Conservation (phyloP, 2,797 vertebrate genomes). For the Vespertilio murinus region DNA sequence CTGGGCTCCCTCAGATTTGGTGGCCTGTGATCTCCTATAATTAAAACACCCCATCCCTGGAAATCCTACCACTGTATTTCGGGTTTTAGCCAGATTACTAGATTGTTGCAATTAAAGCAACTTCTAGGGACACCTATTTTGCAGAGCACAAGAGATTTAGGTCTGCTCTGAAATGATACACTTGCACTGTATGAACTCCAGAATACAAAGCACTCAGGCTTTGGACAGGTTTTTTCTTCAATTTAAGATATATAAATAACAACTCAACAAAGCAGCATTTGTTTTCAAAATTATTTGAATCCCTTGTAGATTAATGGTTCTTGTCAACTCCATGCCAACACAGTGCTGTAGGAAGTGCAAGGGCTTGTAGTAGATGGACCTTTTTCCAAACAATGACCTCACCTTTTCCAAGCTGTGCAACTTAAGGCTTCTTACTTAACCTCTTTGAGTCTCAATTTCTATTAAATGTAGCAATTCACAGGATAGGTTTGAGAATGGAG, state of each 20-base stretch:
- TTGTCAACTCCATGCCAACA: background rate
- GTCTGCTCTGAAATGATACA: background rate
- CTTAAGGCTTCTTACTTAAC: background rate
- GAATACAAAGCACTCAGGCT: background rate
- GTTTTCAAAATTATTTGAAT: background rate
- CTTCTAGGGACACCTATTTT: slow-evolving; percentile 16
- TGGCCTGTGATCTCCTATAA: background rate
- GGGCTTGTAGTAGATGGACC: background rate
- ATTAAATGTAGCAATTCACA: background rate
- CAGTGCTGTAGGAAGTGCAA: background rate
- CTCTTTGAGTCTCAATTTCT: slow-evolving; percentile 1
- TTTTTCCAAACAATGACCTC: background rate
- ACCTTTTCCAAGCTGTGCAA: background rate
- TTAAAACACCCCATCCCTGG: background rate
- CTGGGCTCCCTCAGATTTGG: background rate
- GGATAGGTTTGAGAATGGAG: background rate
- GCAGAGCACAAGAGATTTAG: background rate
- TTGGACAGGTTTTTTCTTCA: background rate
- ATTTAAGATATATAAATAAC: background rate
- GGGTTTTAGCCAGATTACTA: background rate
- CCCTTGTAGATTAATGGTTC: background rate
- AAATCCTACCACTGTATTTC: background rate
- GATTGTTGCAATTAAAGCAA: background rate
- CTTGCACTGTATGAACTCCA: background rate
- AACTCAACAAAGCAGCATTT: background rate